Conservation (phyloP, 2,888 invertebrate species). For the Amitus sp. region DNA sequence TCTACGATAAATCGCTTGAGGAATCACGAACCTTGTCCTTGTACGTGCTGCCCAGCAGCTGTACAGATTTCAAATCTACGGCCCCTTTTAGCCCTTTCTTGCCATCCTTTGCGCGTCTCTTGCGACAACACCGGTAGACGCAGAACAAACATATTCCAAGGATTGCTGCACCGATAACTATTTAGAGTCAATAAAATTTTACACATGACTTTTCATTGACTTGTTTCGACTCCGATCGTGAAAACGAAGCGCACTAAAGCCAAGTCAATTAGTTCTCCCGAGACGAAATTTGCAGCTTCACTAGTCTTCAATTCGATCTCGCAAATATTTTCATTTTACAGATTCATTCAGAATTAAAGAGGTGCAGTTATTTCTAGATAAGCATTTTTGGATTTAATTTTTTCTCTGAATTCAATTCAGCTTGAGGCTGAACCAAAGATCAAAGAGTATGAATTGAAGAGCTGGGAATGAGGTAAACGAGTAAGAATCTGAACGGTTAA, state of each 20-base stretch:
- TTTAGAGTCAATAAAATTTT: conserved; percentile 1
- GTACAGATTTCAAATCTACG: conserved; percentile 96
- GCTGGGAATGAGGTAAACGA: too few relatives aligned
- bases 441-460: too few relatives aligned
- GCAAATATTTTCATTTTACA: too few relatives aligned
- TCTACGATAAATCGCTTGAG: conserved; percentile 55
- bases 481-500: too few relatives aligned
- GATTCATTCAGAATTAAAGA: too few relatives aligned
- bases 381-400: too few relatives aligned
- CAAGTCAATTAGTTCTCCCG: neutral
- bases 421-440: too few relatives aligned
- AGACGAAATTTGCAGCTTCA: too few relatives aligned
- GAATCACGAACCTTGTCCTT: conserved; percentile 91
- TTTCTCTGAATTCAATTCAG: too few relatives aligned
- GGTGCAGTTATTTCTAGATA: too few relatives aligned
- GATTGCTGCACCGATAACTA: conserved; percentile 80
- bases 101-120: conserved; percentile 91
- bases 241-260: neutral
- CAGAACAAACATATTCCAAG: conserved; percentile 91
- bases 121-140: conserved; percentile 91
- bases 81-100: conserved; percentile 92
- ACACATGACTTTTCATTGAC: neutral
- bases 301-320: too few relatives aligned
- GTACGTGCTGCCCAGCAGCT: conserved; percentile 94
- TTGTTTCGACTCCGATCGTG: neutral